A percentile compares a stretch with the other conserved stretches of the same genome.
Evolutionary conservation across 2,888 invertebrate species (phyloP).

Genomic region (Drepanosiphum platanoidis): DNA sequence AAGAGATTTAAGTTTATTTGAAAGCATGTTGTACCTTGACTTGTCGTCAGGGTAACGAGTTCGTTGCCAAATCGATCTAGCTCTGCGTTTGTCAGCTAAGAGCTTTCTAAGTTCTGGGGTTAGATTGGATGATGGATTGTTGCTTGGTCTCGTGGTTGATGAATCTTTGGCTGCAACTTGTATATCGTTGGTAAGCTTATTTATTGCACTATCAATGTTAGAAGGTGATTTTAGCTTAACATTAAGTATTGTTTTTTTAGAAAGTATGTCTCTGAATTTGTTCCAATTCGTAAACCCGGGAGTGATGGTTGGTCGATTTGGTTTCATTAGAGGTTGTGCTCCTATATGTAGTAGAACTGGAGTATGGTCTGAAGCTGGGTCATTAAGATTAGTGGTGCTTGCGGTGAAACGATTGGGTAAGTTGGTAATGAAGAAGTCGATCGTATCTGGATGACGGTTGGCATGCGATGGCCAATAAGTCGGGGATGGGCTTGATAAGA

Average conservation of each 20-base stretch:
- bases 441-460: constrained; percentile 64
- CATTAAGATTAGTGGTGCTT: background rate
- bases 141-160: background rate
- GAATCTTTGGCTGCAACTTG: constrained; percentile 20
- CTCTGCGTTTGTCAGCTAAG: constrained; percentile 44
- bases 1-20: constrained; percentile 23
- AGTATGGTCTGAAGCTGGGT: background rate
- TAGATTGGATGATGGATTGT: background rate
- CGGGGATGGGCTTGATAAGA: background rate
- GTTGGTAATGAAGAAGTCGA: constrained; percentile 64
- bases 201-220: constrained; percentile 29
- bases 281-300: no score
- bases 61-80: constrained; percentile 34
- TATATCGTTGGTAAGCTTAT: constrained; percentile 18
- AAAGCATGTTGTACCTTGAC: constrained; percentile 6
- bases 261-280: background rate
- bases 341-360: background rate
- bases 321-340: background rate
- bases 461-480: constrained; percentile 64
- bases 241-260: background rate
- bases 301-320: constrained; percentile 14
- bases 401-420: constrained; percentile 6
- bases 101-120: constrained; percentile 11
- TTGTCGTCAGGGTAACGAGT: constrained; percentile 13
- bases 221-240: constrained; percentile 22